Base-by-base conservation (phyloP, 2,113 vertebrate species). In the Cinclus cinclus region DNA sequence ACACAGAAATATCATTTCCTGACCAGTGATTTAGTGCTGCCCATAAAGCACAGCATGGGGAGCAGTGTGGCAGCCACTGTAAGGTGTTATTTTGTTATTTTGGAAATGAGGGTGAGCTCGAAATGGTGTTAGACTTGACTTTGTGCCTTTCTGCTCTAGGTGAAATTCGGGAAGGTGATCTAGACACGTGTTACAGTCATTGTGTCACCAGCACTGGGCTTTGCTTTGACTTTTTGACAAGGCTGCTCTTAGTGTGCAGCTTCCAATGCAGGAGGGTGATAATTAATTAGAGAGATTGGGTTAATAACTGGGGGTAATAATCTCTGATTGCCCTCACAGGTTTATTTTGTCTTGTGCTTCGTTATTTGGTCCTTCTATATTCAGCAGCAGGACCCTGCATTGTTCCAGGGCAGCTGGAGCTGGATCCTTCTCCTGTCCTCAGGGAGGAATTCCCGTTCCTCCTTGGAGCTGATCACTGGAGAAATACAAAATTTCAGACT, bases 101-200 rank as follows among this genome's bases (percentile, higher is more conserved):
- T 68, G 84, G 94, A 80, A 59, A 70, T 8, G 50, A 83, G 56
- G 63, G 33, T 83, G 92, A 95, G 85, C 79, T 88, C 59, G 19
- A 41, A 90, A 31, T 33, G 64, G 60, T 58, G 82, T 56, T 83
- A 55, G 90, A 52, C 75, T 88, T 96, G 91, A 90, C 82, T 83
- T 63, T 31, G 42, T 95, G 95, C 71, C 94, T 91, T 90, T 60
- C 75, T 93, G 87, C 92, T 94, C 82, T 22, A 56, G 79, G 92
- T 91, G 90, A 78, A 95, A 33, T 70, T 55, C 70, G 69, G 65
- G 81, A 46, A 46, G 87, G 63, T 83, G 90, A 87, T 79, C 37
- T 1, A 19, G 67, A n/a, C 58, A 73, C 4, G 18, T 83, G 78
- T 52, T 55, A 3, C 10, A 55, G 58, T 23, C 68, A 13, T 6